Conservation (phyloP, 2,797 vertebrate species). For the Toxotes lorentzi region DNA sequence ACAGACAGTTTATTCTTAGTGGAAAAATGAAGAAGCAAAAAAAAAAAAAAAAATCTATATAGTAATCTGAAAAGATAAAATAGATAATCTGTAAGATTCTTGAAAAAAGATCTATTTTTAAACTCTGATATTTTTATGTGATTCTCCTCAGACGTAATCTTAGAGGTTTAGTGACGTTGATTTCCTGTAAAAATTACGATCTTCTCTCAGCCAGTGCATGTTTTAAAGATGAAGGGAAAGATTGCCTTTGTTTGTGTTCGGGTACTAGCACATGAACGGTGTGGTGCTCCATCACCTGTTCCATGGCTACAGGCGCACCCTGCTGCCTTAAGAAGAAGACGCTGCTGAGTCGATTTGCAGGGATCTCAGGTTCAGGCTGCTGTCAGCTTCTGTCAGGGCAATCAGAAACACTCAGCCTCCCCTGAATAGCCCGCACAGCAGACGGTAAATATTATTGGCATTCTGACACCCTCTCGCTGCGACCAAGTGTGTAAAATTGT, state of each 20-base stretch:
- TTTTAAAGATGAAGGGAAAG: slow-evolving; percentile 44
- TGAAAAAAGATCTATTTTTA: neutral
- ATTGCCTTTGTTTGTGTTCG: slow-evolving; percentile 57
- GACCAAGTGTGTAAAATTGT: slow-evolving; percentile 86
- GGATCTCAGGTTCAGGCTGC: slow-evolving; percentile 76
- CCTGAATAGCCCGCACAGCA: slow-evolving; percentile 75
- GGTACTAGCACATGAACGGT: slow-evolving; percentile 35
- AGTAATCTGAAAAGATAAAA: neutral
- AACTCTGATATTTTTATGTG: neutral
- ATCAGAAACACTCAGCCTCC: slow-evolving; percentile 75
- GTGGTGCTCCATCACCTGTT: slow-evolving; percentile 54
- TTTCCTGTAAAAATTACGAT: slow-evolving; percentile 28
- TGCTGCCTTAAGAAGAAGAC: slow-evolving; percentile 56
- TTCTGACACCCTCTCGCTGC: slow-evolving; percentile 83
- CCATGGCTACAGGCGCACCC: slow-evolving; percentile 55
- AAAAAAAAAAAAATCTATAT: neutral
- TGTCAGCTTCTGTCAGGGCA: slow-evolving; percentile 83
- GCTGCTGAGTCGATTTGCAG: slow-evolving; percentile 76
- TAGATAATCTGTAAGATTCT: neutral
- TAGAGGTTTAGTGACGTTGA: neutral
- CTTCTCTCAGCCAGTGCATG: slow-evolving; percentile 29
- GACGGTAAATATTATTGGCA: slow-evolving; percentile 88
- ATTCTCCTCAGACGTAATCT: slow-evolving; percentile 18
- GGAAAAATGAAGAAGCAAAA: slow-evolving; percentile 20
- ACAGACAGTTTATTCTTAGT: slow-evolving; percentile 54